These are phyloP conservation scores for Gavia stellata DNA, from an alignment of 2,113 vertebrate species.

Conservation along the genomic window DNA sequence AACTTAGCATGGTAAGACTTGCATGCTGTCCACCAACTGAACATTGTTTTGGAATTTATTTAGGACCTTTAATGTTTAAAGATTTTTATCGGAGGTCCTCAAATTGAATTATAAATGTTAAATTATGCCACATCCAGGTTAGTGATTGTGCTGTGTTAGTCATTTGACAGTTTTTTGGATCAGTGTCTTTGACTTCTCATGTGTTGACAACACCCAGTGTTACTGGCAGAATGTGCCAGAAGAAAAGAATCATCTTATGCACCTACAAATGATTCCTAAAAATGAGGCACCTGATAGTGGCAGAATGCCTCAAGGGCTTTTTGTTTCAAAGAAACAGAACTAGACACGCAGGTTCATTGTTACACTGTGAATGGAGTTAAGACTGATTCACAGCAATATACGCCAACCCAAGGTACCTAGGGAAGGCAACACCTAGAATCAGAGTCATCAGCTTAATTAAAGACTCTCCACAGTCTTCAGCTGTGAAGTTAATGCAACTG, in stretches of 20 bases:
- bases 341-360: fast-evolving
- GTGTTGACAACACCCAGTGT: neutral
- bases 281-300: neutral
- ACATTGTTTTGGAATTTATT: neutral
- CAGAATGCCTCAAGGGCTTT: neutral
- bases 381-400: neutral
- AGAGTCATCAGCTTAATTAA: neutral
- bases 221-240: neutral
- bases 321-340: neutral
- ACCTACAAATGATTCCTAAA: neutral
- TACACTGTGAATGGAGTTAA: neutral
- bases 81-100: neutral
- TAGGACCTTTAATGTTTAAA: neutral
- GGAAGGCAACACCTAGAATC: neutral
- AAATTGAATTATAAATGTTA: neutral
- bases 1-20: neutral
- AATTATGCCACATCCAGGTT: neutral
- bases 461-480: neutral
- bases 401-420: fast-evolving
- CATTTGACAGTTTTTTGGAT: neutral
- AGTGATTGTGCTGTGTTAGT: neutral
- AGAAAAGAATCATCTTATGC: neutral
- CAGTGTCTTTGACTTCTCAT: neutral
- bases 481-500: neutral
- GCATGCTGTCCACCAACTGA: neutral